phyloP scores from a whole-genome alignment of 2,888 invertebrate genomes.

The Helobdella robusta region DNA sequence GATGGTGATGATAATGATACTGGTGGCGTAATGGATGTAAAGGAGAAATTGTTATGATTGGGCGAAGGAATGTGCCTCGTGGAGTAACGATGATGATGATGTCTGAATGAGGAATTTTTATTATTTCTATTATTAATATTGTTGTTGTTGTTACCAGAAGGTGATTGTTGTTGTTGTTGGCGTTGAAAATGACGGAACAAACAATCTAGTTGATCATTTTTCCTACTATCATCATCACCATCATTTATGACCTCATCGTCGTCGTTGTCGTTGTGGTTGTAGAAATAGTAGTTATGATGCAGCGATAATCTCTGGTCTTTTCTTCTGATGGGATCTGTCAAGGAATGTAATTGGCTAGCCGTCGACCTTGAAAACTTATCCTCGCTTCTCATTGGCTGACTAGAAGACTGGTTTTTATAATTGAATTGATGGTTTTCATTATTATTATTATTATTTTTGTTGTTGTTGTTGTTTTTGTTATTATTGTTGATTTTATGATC shows the following conservation, averaged over 20 bases:
- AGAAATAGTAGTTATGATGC: not conserved
- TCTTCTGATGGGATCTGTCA: constrained; percentile 13
- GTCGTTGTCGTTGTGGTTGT: constrained; percentile 4
- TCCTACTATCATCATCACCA: not conserved
- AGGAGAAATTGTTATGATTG: not conserved
- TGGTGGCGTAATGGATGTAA: not conserved
- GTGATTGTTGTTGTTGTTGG: not conserved
- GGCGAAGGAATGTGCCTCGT: not conserved
- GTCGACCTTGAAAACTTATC: too few species aligned
- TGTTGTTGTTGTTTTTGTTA: too few species aligned
- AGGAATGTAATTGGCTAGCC: not conserved
- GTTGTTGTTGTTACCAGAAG: not conserved
- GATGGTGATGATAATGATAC: too few species aligned
- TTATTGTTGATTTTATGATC: not conserved
- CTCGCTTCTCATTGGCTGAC: too few species aligned
- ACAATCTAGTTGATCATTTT: not conserved
- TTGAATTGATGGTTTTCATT: too few species aligned
- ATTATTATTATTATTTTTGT: too few species aligned
- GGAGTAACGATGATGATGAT: constrained; percentile 7
- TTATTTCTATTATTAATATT: not conserved
- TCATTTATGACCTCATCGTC: not conserved
- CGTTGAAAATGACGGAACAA: too few species aligned
- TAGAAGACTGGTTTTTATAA: constrained; percentile 4
- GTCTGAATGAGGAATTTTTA: not conserved
- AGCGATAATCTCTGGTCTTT: not conserved